Evolutionary conservation across 2,888 invertebrate genomes (phyloP).

Genomic region (Pterostichus niger): DNA sequence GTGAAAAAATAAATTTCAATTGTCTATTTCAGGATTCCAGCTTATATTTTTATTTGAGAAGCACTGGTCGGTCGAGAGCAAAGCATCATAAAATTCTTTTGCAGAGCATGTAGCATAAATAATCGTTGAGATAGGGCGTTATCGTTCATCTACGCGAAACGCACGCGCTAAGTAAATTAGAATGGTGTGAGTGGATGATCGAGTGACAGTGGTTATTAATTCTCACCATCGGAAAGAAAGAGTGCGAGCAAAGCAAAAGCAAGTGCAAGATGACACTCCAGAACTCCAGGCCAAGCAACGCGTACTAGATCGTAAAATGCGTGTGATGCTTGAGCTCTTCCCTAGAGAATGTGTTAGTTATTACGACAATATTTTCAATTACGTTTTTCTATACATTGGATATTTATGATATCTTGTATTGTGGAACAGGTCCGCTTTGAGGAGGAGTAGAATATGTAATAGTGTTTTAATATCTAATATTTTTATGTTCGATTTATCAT

Average conservation of each 20-base stretch:
- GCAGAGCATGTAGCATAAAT: not conserved
- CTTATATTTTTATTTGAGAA: too few species aligned
- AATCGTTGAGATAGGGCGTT: not conserved
- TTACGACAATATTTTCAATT: constrained; percentile 49
- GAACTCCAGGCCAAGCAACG: too few species aligned
- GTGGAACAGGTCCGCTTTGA: not conserved
- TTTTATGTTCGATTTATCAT: not conserved
- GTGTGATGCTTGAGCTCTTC: constrained; percentile 2
- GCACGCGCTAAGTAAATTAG: constrained; percentile 30
- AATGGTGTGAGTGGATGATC: constrained; percentile 22
- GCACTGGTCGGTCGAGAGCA: too few species aligned
- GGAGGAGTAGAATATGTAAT: not conserved
- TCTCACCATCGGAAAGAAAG: not conserved
- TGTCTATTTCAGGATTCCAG: too few species aligned
- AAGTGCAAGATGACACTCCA: constrained; percentile 23
- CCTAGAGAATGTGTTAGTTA: constrained; percentile 40
- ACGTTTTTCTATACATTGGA: constrained; percentile 32
- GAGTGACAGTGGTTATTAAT: constrained; percentile 35
- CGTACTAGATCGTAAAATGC: constrained; percentile 41
- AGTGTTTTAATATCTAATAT: not conserved
- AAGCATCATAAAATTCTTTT: constrained; percentile 18
- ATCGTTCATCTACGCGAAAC: not conserved
- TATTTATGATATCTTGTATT: constrained; percentile 22
- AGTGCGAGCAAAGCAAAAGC: not conserved
- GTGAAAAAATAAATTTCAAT: too few species aligned